Base-by-base conservation (phyloP, 2,888 invertebrate genomes). In the Dasypogon diadema region DNA sequence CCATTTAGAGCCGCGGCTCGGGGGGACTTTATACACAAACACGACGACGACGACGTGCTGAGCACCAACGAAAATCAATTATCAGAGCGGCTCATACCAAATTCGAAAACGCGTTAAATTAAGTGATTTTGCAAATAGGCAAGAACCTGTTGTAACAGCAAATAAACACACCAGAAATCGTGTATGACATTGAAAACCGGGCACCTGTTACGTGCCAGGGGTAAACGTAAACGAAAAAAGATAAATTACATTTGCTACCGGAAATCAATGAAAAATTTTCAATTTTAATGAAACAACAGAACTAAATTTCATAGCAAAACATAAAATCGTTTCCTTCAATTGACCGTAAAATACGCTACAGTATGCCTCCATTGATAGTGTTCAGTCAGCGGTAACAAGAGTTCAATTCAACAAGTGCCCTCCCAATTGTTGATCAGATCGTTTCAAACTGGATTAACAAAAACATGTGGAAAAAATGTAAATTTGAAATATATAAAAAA, bases 321-420 rank as follows among this genome's bases (percentile, higher is more conserved):
- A 77, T 77, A 75, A 76, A 77, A 76, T 76, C 77, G 77, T 73
- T 76, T 77, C 77, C 77, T 77, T 58, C 76, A 77, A 77, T 77
- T 77, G 77, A 77, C 75, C 77, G 76, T 76, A 77, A 77, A 77
- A 77, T 73, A 74, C 75, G 74, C 58, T 30, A 48, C 46, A 42
- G 37, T 56, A 37, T 34, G 56, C 46, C 48, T 58, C 74, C 63
- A 74, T 74, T 74, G 74, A 74, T 37, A 74, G 60, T 74, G 74
- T 37, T 74, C 74, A 74, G 51, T 74, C 74, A 74, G 74, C 74
- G 74, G 74, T 74, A 74, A 74, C 63, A 63, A 74, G 51, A 74
- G 60, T 22, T 34, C 58, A 46, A 74, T 68, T 74, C 63, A 74
- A 74, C 63, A 74, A 74, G 74, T 63, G 63, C 26, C 58, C 26